phyloP scores from a whole-genome alignment of 2,113 vertebrate genomes.

The Nannobrachium achirus region DNA sequence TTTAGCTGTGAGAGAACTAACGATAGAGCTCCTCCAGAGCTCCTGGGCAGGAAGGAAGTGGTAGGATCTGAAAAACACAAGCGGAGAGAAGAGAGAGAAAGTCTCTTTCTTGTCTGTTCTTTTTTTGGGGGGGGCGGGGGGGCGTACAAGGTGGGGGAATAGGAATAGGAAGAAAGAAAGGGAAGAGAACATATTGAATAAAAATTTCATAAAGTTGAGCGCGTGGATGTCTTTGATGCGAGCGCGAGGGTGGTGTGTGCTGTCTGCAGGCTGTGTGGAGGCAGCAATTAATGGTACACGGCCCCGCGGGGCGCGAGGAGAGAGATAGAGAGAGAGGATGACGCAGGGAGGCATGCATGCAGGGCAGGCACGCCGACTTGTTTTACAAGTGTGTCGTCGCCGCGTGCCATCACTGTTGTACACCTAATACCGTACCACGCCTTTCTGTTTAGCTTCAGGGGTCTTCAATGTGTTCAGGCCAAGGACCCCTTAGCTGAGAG shows the following conservation, averaged over 20 bases:
- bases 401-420: conserved; percentile 45
- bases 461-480: conserved; percentile 18
- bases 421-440: conserved; percentile 45
- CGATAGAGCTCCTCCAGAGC: conserved; percentile 72
- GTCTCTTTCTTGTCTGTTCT: conserved; percentile 79
- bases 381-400: conserved; percentile 64
- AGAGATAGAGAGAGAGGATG: conserved; percentile 33
- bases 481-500: too few relatives aligned
- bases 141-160: conserved; percentile 64
- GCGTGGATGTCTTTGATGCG: conserved; percentile 81
- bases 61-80: conserved; percentile 68
- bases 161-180: conserved; percentile 63
- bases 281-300: conserved; percentile 81
- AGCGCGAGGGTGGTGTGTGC: conserved; percentile 65
- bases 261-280: conserved; percentile 78
- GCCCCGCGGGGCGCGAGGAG: conserved; percentile 60
- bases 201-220: conserved; percentile 84
- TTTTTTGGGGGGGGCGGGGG: conserved; percentile 62
- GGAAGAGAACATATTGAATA: conserved; percentile 80
- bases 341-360: too few relatives aligned
- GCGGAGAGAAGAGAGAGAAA: conserved; percentile 49
- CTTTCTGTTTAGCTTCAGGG: conserved; percentile 50
- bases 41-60: conserved; percentile 84
- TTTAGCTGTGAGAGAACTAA: conserved; percentile 74
- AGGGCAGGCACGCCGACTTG: conserved; percentile 37